phyloP scores from a whole-genome alignment of 2,888 invertebrate genomes.

The Apocheima hispidaria region DNA sequence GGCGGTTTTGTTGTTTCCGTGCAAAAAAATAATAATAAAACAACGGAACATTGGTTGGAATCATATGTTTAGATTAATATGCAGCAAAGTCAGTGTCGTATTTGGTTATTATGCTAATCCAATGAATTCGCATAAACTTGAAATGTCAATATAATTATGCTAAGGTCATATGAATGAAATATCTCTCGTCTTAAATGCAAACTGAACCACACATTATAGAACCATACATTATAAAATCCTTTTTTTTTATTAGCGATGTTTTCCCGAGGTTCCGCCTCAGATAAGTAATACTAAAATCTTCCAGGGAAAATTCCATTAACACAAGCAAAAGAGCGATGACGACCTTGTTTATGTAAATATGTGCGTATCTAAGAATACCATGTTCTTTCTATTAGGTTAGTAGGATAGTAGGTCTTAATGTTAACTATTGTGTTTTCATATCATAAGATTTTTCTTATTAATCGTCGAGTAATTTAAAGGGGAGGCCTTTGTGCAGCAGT shows the following conservation, averaged over 20 bases:
- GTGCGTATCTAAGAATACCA: not conserved
- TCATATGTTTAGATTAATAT: slow-evolving; percentile 10
- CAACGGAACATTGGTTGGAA: slow-evolving; percentile 4
- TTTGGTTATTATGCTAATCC: slow-evolving; percentile 14
- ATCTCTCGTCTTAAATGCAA: not conserved
- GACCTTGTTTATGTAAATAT: slow-evolving; percentile 10
- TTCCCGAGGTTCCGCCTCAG: not conserved
- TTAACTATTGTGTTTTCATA: not conserved
- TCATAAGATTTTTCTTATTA: not conserved
- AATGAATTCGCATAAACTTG: slow-evolving; percentile 8
- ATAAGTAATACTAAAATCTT: not conserved
- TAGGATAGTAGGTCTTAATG: not conserved
- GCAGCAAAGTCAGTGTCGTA: slow-evolving; percentile 16
- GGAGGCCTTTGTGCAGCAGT: too few species aligned
- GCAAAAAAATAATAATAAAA: not conserved
- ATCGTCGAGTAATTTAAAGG: not conserved
- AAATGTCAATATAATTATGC: slow-evolving; percentile 17
- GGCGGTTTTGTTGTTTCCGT: slow-evolving; percentile 3
- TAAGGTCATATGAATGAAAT: slow-evolving; percentile 3
- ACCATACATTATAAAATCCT: not conserved
- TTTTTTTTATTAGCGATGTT: not conserved
- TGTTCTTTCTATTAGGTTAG: slow-evolving; percentile 1
- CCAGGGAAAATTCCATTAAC: slow-evolving; percentile 5
- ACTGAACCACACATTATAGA: not conserved
- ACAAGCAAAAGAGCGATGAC: not conserved